These are phyloP conservation scores for Steinernema scapterisci DNA, from an alignment of 2,888 invertebrate genomes.

Conservation along the genomic window DNA sequence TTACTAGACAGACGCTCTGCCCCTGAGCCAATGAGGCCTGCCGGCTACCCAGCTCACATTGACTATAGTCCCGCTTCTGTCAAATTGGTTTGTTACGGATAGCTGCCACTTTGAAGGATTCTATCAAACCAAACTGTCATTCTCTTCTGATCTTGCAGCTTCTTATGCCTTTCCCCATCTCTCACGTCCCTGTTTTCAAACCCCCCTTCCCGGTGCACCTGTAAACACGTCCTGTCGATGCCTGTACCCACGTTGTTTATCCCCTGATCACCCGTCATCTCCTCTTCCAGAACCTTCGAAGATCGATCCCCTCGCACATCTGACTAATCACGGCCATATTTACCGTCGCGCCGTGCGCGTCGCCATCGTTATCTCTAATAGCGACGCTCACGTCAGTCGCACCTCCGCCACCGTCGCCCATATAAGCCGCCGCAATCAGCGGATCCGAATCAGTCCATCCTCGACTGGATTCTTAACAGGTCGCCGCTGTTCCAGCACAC, in stretches of 20 bases:
- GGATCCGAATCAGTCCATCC: background rate
- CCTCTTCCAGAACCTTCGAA: background rate
- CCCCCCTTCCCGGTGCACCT: too few relatives aligned
- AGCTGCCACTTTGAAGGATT: too few relatives aligned
- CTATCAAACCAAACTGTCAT: too few relatives aligned
- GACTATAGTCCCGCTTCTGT: too few relatives aligned
- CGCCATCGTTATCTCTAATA: background rate
- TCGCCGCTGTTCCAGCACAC: background rate
- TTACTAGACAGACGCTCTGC: conserved; percentile 58
- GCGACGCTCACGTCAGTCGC: background rate
- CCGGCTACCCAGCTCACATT: too few relatives aligned
- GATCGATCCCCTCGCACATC: background rate
- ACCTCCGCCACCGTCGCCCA: background rate
- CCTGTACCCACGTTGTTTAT: too few relatives aligned
- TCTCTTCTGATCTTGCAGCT: too few relatives aligned
- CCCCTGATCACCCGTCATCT: too few relatives aligned
- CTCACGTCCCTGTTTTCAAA: too few relatives aligned
- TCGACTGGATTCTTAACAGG: background rate
- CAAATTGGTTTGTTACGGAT: too few relatives aligned
- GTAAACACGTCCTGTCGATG: too few relatives aligned
- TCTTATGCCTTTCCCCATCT: too few relatives aligned
- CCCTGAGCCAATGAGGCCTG: conserved; percentile 52
- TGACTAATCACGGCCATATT: background rate
- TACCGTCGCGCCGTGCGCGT: background rate
- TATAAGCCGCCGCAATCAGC: background rate